Evolutionary conservation across 2,888 invertebrate genomes (phyloP).

Genomic region (Epistrophe grossulariae): DNA sequence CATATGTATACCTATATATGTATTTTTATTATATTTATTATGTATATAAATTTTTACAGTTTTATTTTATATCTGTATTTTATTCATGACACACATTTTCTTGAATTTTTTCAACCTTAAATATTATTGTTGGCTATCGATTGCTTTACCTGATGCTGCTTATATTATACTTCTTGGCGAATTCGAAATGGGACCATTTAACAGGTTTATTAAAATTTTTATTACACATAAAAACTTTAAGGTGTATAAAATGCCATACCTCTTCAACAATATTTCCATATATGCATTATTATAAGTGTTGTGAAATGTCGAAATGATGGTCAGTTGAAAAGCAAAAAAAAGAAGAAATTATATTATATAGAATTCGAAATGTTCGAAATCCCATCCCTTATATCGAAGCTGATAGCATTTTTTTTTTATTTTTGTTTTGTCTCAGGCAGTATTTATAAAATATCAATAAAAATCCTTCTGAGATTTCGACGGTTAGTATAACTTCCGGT

Average conservation of each 20-base stretch:
- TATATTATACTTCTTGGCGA: not conserved
- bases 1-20: too few species aligned
- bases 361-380: not conserved
- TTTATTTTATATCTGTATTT: conserved; percentile 22
- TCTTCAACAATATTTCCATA: conserved; percentile 16
- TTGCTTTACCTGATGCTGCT: conserved; percentile 2
- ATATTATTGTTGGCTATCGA: conserved; percentile 32
- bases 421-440: not conserved
- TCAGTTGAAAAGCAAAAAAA: not conserved
- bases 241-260: conserved; percentile 55
- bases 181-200: conserved; percentile 62
- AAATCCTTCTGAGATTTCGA: not conserved
- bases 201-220: conserved; percentile 73
- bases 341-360: not conserved
- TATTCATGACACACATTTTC: conserved; percentile 37
- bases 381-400: not conserved
- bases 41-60: conserved; percentile 1
- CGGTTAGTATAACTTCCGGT: not conserved
- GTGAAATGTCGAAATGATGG: conserved; percentile 28
- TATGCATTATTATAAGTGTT: conserved; percentile 9
- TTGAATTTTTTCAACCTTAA: conserved; percentile 10
- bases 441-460: not conserved
- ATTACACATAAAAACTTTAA: conserved; percentile 70
- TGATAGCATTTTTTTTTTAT: not conserved
- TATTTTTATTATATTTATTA: not conserved